Conservation (phyloP, 2,113 vertebrate species). For the Kryptolebias marmoratus region DNA sequence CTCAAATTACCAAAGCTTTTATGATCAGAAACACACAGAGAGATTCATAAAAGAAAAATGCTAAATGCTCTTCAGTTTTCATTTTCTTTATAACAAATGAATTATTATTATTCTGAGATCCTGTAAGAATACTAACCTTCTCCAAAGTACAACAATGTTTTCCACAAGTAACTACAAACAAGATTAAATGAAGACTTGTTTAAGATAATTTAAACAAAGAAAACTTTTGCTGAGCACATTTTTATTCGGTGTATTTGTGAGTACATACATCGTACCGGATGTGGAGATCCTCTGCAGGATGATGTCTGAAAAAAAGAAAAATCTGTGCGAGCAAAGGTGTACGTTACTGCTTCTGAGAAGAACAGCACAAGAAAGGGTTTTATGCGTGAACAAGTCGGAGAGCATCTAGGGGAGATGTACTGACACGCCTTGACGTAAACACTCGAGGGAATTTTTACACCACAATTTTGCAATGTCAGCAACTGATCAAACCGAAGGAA, state of each 20-base stretch:
- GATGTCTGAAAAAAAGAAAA: neutral
- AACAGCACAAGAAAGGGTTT: neutral
- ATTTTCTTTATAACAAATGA: neutral
- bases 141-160: neutral
- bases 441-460: conserved; percentile 28
- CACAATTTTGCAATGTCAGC: conserved; percentile 23
- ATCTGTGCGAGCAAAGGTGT: neutral
- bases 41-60: neutral
- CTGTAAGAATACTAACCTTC: neutral
- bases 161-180: no score
- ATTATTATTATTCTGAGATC: neutral
- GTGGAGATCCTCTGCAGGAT: neutral
- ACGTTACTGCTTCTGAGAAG: neutral
- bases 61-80: no score
- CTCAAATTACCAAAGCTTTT: neutral
- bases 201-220: neutral
- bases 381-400: conserved; percentile 5
- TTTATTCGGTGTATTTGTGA: neutral
- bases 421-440: neutral
- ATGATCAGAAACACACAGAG: neutral
- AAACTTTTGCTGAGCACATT: neutral
- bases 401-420: conserved; percentile 18
- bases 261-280: neutral
- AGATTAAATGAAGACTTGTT: neutral
- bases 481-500: conserved; percentile 18